Evolutionary conservation across 2,888 invertebrate genomes (phyloP), one percentile per base, ranked within the genome.

Genomic region (Synanthedon tipuliformis): DNA sequence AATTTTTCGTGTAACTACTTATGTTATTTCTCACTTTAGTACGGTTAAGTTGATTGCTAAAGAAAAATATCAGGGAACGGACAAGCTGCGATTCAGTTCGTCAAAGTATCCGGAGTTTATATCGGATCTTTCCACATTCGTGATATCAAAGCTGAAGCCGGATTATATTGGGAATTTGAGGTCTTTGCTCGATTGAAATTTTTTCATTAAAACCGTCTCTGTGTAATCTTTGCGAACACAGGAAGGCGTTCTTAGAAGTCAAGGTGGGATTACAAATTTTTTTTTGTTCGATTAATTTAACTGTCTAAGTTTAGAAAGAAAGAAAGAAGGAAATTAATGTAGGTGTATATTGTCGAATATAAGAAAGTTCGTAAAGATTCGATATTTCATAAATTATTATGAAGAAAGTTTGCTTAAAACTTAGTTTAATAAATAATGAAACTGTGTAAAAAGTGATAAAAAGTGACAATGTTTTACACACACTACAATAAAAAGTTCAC

Each of bases 101-200:
- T 5, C 45, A 45, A 15, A 13, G 45, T 13, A 45, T 45, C n/a
- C n/a, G 45, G 15, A 45, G 13, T 15, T 45, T 45, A 45, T 45
- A n/a, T 45, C n/a, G 13, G 41, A 45, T 45, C 41, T 13, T 45
- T 13, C 41, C 41, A 45, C 12, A 45, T 13, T 45, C 41, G 41
- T 45, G 41, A 45, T 45, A 57, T 57, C 54, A 55, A 55, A 55
- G 50, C 54, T 11, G 16, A 50, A 53, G 48, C 23, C 23, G 40
- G 50, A 51, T 51, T 52, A 53, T 52, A 55, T 53, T 52, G 51
- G 51, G 41, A 52, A 53, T 50, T 51, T 52, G 48, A 41, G 40
- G 15, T 27, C 18, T 27, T 18, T n/a, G 50, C 40, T 40, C 40
- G 50, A 41, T 50, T 52, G 50, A 52, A 52, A 55, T 52, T 52